phyloP scores from a whole-genome alignment of 1,140 invertebrate species.

The Brachionus plicatilis region DNA sequence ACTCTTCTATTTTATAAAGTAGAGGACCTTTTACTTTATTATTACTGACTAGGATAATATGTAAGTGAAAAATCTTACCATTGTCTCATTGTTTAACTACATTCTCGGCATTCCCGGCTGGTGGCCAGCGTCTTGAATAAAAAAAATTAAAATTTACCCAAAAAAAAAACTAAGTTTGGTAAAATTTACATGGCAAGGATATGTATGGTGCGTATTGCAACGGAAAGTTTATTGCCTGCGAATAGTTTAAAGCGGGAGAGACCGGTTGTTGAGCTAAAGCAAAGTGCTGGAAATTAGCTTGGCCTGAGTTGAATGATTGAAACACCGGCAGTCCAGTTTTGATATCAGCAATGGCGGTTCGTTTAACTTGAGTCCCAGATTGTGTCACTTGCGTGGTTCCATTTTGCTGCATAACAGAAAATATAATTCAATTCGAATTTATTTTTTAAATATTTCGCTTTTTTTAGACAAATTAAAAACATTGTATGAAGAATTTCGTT shows the following conservation, averaged over 20 bases:
- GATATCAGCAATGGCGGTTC: background rate
- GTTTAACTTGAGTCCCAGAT: background rate
- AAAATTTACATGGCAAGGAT: constrained; percentile 11
- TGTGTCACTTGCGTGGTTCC: background rate
- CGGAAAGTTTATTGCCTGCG: constrained; percentile 17
- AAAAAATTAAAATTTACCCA: background rate
- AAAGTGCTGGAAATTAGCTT: background rate
- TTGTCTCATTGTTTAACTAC: background rate
- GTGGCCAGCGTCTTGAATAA: background rate
- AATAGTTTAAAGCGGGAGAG: background rate
- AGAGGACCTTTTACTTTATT: background rate
- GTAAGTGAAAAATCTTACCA: background rate
- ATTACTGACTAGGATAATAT: background rate
- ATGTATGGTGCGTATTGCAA: constrained; percentile 13
- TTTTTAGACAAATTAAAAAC: background rate
- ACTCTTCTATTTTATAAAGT: background rate
- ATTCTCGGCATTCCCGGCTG: background rate
- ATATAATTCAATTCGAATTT: constrained; percentile 2
- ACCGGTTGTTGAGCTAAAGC: constrained; percentile 4
- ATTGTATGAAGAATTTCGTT: background rate
- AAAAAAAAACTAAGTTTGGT: background rate
- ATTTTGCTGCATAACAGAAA: constrained; percentile 6
- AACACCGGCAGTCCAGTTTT: constrained; percentile 32
- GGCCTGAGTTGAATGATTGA: background rate
- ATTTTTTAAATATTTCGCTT: constrained; percentile 32